These are phyloP conservation scores for Mastigias papua DNA, from an alignment of 30 jellyfish, hydroid and myxozoan species.

Conservation along the genomic window DNA sequence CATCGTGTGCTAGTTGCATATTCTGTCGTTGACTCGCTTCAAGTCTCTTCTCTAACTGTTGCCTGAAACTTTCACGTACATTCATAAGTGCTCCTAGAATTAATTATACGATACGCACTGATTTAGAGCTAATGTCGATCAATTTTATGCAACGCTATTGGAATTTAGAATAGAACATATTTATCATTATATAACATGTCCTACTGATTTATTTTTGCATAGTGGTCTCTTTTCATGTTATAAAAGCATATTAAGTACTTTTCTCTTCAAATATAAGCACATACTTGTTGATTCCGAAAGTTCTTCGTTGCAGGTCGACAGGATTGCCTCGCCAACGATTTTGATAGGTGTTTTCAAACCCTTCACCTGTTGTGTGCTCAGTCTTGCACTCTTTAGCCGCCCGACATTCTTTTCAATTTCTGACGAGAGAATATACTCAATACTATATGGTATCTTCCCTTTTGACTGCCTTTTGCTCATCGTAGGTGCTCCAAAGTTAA, in stretches of 20 bases:
- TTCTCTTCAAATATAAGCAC: neutral
- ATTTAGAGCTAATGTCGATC: neutral
- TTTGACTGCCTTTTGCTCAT: neutral
- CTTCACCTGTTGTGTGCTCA: neutral
- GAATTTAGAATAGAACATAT: too few relatives aligned
- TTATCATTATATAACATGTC: too few relatives aligned
- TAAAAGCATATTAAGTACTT: too few relatives aligned
- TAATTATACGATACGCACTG: neutral
- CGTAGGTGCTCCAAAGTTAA: too few relatives aligned
- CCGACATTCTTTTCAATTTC: conserved; percentile 10
- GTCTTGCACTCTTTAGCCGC: neutral
- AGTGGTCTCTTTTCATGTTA: too few relatives aligned
- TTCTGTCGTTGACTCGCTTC: neutral
- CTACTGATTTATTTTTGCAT: too few relatives aligned
- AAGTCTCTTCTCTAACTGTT: neutral
- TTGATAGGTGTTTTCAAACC: neutral
- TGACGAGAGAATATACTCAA: conserved; percentile 26
- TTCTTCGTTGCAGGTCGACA: neutral
- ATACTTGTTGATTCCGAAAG: neutral
- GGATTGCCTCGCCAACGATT: neutral
- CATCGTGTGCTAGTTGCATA: neutral
- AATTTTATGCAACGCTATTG: too few relatives aligned
- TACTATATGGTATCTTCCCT: neutral
- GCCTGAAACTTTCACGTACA: conserved; percentile 10
- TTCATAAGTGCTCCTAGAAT: conserved; percentile 2